Evolutionary conservation across 2,797 vertebrate species (phyloP).

Genomic region (Coracias cyanogaster): DNA sequence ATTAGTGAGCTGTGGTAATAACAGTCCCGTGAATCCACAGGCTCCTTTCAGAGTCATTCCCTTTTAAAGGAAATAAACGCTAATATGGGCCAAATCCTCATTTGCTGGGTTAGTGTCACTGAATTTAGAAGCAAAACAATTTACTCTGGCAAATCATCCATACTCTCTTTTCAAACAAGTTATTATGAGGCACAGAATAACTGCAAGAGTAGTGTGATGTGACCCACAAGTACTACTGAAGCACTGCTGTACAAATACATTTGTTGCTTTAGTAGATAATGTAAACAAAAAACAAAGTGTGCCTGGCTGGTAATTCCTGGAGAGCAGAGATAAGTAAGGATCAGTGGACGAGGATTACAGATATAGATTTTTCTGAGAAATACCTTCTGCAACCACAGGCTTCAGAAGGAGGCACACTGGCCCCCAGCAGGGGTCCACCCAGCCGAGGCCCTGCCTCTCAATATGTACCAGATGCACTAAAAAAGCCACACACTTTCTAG

Average conservation of each 20-base stretch:
- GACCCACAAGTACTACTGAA: not conserved
- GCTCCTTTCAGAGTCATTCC: constrained; percentile 7
- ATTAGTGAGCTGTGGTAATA: constrained; percentile 9
- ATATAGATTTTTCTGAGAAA: not conserved
- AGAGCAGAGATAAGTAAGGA: not conserved
- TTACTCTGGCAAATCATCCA: not conserved
- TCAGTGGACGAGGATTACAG: not conserved
- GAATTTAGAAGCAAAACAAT: not conserved
- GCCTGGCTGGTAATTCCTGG: not conserved
- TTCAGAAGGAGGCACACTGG: not conserved
- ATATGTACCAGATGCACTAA: accelerated
- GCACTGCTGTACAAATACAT: not conserved
- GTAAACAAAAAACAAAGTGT: not conserved
- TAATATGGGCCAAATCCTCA: not conserved
- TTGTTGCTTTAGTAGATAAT: not conserved
- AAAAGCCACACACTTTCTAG: not conserved
- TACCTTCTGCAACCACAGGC: not conserved
- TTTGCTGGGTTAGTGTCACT: not conserved
- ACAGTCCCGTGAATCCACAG: not conserved
- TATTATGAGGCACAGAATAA: not conserved
- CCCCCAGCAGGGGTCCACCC: not conserved
- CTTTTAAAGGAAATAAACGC: not conserved
- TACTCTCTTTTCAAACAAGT: not conserved
- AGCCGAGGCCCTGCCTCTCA: not conserved
- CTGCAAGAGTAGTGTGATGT: not conserved